Evolutionary conservation across 2,888 invertebrate species (phyloP), one percentile per base, ranked within the genome.

Genomic region (Plebejus argus): DNA sequence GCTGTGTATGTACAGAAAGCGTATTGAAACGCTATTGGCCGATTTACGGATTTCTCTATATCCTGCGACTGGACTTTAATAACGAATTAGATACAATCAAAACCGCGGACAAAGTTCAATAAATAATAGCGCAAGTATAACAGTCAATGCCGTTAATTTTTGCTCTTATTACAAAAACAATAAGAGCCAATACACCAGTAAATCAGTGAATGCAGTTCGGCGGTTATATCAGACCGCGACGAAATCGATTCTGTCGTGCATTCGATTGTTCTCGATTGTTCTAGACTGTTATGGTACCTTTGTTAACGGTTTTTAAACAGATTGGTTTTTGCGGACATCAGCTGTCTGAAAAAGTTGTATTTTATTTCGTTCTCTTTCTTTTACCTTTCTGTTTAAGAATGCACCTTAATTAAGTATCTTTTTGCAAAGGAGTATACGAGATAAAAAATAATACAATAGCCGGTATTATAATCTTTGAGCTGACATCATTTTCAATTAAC

Each of bases 171-270:
- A 18, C 53, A 45, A 45, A 10, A 2, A 10, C 3, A 6, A 1
- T 58, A 53, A 45, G 45, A 18, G 71, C 6, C 18, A 12, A 49
- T 45, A 12, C 45, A 45, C 45, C 45, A 28, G 18, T 53, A 74
- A 53, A 74, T 74, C 74, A 74, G 61, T 77, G 58, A 45, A 77
- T 77, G 61, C 72, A 77, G 72, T 74, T 77, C 58, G 58, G 77
- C 58, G 49, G 76, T 18, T 72, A 78, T 78, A 79, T 77, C 78
- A 76, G 78, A 78, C 76, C 18, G 28, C 76, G 77, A 81, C 83
- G 84, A 83, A 83, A 87, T 86, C 85, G 84, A 86, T 85, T 84
- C 81, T 81, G 79, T 79, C 81, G 75, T 85, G 80, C 81, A 33
- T 23, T 6, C 23, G 18, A 66, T 66, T 66, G 66, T 66, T 28